phyloP scores from a whole-genome alignment of 2,113 vertebrate genomes.

The Chionodraco myersi region DNA sequence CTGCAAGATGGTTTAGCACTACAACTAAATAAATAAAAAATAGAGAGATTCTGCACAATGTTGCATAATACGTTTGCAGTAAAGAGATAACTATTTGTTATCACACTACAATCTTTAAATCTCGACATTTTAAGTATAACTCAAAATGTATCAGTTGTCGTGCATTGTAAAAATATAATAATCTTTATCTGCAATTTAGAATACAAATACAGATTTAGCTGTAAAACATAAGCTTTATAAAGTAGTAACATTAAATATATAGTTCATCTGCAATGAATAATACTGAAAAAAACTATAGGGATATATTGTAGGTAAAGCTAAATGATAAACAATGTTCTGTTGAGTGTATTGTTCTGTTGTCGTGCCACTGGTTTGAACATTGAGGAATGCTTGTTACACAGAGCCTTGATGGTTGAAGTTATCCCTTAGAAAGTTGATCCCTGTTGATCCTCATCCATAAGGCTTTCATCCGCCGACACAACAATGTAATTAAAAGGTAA shows the following conservation, averaged over 20 bases:
- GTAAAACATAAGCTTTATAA: background rate
- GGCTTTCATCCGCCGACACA: background rate
- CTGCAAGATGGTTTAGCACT: no score
- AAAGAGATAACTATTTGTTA: background rate
- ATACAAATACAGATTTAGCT: background rate
- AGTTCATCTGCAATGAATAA: background rate
- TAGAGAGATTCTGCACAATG: no score
- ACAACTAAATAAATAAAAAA: no score
- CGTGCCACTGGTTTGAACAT: no score
- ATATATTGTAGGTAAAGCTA: background rate
- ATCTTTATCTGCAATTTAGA: background rate
- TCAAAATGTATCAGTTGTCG: no score
- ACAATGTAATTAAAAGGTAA: background rate
- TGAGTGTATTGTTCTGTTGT: no score
- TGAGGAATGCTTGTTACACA: background rate
- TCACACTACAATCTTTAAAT: background rate
- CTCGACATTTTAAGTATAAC: background rate
- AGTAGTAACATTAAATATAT: background rate
- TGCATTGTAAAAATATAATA: background rate
- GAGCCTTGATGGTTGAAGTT: conserved; percentile 24
- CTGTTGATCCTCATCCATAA: background rate
- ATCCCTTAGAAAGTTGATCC: background rate
- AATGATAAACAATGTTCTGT: background rate
- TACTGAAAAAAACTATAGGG: background rate
- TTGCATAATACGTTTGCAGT: background rate